Percentiles rank a stretch among this genome's conserved stretches.
Evolutionary conservation across 2,888 invertebrate species (phyloP).

Genomic region (Drosophila vallismaia): DNA sequence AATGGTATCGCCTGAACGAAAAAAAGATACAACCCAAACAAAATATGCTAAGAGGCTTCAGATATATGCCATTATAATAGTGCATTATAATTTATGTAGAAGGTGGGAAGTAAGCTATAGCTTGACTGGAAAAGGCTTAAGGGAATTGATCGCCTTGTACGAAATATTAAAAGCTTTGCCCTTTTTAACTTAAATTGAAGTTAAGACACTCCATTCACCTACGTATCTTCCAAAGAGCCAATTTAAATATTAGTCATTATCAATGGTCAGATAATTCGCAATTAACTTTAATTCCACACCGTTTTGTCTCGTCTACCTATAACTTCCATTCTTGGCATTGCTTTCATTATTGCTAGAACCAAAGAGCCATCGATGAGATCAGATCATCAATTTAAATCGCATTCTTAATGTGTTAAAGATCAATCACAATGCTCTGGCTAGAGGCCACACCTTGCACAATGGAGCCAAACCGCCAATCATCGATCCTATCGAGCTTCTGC

Average conservation of each 20-base stretch:
- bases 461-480: constrained; percentile 30
- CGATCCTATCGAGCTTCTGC: constrained; percentile 36
- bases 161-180: too few species aligned
- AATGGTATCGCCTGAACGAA: constrained; percentile 31
- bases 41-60: constrained; percentile 26
- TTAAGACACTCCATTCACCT: too few species aligned
- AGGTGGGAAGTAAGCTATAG: not conserved
- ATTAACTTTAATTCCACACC: not conserved
- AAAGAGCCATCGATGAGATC: constrained; percentile 28
- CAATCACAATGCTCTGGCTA: constrained; percentile 18
- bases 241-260: too few species aligned
- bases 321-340: constrained; percentile 8
- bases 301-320: constrained; percentile 7
- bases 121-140: too few species aligned
- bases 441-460: constrained; percentile 30
- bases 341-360: not conserved
- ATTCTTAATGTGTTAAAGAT: constrained; percentile 35
- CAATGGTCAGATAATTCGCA: not conserved
- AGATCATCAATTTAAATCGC: constrained; percentile 44
- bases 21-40: not conserved
- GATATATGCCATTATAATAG: constrained; percentile 25
- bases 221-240: not conserved
- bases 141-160: too few species aligned
- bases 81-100: constrained; percentile 24
- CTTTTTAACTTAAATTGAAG: too few species aligned